Evolutionary conservation across 2,888 invertebrate genomes (phyloP).

Genomic region (Cataglyphis cursor): DNA sequence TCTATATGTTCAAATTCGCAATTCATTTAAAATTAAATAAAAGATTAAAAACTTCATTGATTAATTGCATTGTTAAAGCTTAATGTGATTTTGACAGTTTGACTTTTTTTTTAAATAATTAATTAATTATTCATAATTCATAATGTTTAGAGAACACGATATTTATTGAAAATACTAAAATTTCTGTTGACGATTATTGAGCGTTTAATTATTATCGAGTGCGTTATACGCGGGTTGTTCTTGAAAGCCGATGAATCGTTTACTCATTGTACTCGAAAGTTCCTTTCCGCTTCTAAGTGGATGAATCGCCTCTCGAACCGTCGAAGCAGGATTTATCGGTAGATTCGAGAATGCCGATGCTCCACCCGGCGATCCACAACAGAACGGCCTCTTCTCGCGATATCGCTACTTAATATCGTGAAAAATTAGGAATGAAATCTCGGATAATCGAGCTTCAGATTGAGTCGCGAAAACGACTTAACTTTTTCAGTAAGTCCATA

Average conservation of each 20-base stretch:
- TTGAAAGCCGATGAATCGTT: conserved; percentile 24
- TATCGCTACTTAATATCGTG: conserved; percentile 25
- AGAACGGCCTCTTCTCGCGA: background rate
- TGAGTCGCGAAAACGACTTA: background rate
- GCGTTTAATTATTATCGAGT: conserved; percentile 55
- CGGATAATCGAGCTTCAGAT: background rate
- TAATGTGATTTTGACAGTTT: background rate
- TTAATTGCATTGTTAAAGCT: background rate
- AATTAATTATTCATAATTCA: background rate
- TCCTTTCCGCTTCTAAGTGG: conserved; percentile 33
- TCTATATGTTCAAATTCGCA: background rate
- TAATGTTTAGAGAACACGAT: background rate
- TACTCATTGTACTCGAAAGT: conserved; percentile 44
- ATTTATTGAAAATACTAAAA: background rate
- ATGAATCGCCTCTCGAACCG: conserved; percentile 28
- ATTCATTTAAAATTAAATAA: background rate
- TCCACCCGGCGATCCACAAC: conserved; percentile 29
- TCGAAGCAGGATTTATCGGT: conserved; percentile 37
- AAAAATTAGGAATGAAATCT: conserved; percentile 6
- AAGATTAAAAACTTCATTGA: background rate
- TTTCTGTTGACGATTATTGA: background rate
- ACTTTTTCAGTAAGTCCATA: background rate
- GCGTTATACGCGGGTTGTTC: conserved; percentile 4
- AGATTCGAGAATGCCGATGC: conserved; percentile 34
- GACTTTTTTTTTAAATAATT: background rate